Evolutionary conservation across 2,797 vertebrate genomes (phyloP), one percentile per base, ranked within the genome.

Genomic region (Gorsachius magnificus): DNA sequence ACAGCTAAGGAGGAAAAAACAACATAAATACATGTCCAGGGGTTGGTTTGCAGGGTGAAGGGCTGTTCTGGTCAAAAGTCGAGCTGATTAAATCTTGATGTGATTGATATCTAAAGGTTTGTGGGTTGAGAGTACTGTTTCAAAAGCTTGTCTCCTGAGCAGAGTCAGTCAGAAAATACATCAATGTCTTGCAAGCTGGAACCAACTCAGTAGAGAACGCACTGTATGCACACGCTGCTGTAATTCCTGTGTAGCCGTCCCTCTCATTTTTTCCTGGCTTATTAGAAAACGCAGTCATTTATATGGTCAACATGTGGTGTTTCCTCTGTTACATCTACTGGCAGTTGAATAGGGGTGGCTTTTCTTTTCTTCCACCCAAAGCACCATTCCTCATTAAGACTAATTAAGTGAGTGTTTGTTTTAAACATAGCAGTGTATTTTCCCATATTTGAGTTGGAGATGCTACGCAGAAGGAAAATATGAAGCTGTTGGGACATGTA

Each of bases 141-240:
- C 80, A 71, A 78, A 97, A 97, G 94, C 89, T 72, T 33, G 53
- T 96, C 95, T 97, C 85, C 94, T 91, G 78, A 95, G 86, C 95
- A 93, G 96, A 96, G 38, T 93, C 77, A 91, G 89, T 97, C 89
- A 95, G 93, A 90, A 97, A 96, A 96, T 94, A 86, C 64, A 92
- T 97, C 96, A 93, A 17, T 94, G 79, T 96, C 96, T 97, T 93
- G 66, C 84, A 89, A n/a, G 86, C 86, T 93, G 87, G 93, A 97
- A 93, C 96, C 83, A 87, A 70, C 95, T 97, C 74, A 31, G 45
- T 85, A 91, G 93, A 85, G 81, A 90, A 96, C 58, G 65, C 83
- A 82, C 46, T 91, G 61, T 88, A 61, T 93, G 95, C 92, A 92
- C 77, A 66, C 1, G 7, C 79, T 91, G 89, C 95, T 96, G 72